These are phyloP conservation scores for Rhinolophus ferrumequinum DNA, from an alignment of 2,113 vertebrate genomes.

Conservation along the genomic window DNA sequence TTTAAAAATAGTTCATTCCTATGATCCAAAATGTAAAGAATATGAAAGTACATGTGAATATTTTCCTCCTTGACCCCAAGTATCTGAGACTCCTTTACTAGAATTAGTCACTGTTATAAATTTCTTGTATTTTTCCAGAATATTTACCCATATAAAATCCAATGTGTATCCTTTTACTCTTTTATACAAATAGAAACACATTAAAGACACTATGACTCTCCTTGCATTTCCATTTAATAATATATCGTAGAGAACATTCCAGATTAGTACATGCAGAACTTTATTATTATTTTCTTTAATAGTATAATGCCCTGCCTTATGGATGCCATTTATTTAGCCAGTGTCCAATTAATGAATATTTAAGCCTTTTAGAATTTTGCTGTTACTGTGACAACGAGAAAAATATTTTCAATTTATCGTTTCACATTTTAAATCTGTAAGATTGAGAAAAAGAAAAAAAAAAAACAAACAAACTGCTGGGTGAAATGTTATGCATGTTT, in stretches of 20 bases:
- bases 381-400: not conserved
- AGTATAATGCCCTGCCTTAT: not conserved
- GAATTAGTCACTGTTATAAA: not conserved
- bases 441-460: not conserved
- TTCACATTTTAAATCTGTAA: not conserved
- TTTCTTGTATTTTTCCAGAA: not conserved
- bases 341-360: not conserved
- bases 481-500: not conserved
- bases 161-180: not conserved
- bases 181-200: not conserved
- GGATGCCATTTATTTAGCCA: not conserved
- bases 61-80: not conserved
- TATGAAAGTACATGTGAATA: not conserved
- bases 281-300: not conserved
- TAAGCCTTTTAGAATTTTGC: not conserved
- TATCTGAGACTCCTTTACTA: not conserved
- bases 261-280: not conserved
- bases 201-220: not conserved
- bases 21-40: not conserved
- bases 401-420: not conserved
- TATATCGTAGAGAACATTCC: not conserved
- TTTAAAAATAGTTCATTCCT: not conserved
- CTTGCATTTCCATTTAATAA: not conserved
- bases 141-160: not conserved
- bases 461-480: not conserved